Conservation (phyloP, 2,888 invertebrate genomes). For the Listrodromus nycthemerus region DNA sequence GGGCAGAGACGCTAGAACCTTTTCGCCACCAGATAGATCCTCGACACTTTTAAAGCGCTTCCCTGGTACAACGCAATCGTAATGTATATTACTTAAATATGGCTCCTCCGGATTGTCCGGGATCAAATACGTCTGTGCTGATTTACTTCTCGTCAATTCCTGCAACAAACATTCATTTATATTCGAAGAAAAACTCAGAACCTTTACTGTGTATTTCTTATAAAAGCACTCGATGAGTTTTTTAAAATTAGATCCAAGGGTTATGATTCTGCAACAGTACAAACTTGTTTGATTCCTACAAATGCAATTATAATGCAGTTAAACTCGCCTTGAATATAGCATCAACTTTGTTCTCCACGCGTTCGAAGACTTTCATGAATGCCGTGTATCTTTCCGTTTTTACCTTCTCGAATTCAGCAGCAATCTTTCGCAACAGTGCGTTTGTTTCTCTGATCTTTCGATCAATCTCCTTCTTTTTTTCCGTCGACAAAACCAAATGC, state of each 20-base stretch:
- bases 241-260: not conserved
- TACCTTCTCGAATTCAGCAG: slow-evolving; percentile 92
- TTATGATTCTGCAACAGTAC: not conserved
- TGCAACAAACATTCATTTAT: slow-evolving; percentile 78
- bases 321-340: slow-evolving; percentile 94
- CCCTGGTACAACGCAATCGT: slow-evolving; percentile 98
- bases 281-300: not conserved
- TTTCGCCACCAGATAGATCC: slow-evolving; percentile 98
- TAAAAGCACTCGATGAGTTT: not conserved
- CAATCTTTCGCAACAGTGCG: not conserved
- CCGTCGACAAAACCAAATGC: not conserved
- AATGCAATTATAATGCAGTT: not conserved
- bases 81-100: slow-evolving; percentile 98
- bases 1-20: slow-evolving; percentile 98
- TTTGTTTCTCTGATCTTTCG: slow-evolving; percentile 89
- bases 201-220: too few relatives aligned
- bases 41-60: slow-evolving; percentile 98
- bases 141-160: slow-evolving; percentile 93
- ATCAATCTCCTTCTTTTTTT: slow-evolving; percentile 85
- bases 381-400: slow-evolving; percentile 94
- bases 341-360: slow-evolving; percentile 96
- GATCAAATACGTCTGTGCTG: slow-evolving; percentile 96
- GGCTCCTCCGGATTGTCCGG: slow-evolving; percentile 99
- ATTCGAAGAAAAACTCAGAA: not conserved
- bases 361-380: slow-evolving; percentile 96